Evolutionary conservation across 2,888 invertebrate genomes (phyloP).

Genomic region (Cenopis cana): DNA sequence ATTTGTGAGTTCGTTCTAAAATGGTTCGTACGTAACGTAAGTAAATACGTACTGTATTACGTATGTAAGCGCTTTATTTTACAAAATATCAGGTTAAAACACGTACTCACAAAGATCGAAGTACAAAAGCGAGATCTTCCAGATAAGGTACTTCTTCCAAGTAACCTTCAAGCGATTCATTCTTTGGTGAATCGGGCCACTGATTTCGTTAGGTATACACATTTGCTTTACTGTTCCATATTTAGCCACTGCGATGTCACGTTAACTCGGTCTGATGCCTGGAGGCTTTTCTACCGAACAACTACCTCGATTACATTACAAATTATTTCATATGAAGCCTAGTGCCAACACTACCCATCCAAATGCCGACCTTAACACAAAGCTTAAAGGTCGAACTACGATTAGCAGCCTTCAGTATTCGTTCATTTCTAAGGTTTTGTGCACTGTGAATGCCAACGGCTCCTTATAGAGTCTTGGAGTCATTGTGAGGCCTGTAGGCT

Average conservation of each 20-base stretch:
- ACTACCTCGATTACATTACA: conserved; percentile 6
- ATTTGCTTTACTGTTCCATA: conserved; percentile 2
- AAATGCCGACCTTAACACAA: neutral
- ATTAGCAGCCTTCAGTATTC: neutral
- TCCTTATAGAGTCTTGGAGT: neutral
- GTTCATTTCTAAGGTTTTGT: neutral
- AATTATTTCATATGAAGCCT: conserved; percentile 1
- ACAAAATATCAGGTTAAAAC: no score
- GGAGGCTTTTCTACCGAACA: conserved; percentile 24
- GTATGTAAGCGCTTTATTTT: no score
- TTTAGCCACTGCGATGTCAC: neutral
- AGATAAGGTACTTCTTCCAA: no score
- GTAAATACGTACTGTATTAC: no score
- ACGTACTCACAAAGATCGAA: no score
- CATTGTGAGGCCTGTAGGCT: neutral
- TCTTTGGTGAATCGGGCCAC: no score
- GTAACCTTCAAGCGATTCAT: no score
- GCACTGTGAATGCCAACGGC: conserved; percentile 12
- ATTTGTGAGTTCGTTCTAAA: no score
- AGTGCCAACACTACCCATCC: neutral
- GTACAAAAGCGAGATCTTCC: no score
- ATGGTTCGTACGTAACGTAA: no score
- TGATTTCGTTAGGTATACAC: neutral
- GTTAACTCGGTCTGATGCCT: conserved; percentile 19
- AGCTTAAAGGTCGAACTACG: no score